Evolutionary conservation across 2,797 vertebrate genomes (phyloP).

Genomic region (Hephaestus fuliginosus): DNA sequence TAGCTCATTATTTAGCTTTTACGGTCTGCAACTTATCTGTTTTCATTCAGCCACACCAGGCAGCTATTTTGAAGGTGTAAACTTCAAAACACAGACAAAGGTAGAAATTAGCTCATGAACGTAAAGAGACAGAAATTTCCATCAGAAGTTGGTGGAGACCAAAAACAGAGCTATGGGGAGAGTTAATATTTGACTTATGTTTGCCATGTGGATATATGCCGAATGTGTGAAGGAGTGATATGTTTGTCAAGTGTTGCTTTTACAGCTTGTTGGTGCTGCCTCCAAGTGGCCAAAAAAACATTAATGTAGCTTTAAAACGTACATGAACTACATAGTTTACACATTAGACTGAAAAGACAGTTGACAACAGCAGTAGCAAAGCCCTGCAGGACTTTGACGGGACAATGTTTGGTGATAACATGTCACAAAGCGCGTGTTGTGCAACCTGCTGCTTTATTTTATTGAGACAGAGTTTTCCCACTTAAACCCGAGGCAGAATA

Average conservation of each 20-base stretch:
- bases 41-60: not conserved
- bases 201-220: not conserved
- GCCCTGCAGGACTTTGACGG: not conserved
- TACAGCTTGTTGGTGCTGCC: not conserved
- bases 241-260: not conserved
- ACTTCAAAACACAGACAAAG: not conserved
- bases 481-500: not conserved
- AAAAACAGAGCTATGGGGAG: not conserved
- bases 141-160: not conserved
- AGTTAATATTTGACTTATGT: not conserved
- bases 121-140: not conserved
- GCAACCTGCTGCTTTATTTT: slow-evolving; percentile 26
- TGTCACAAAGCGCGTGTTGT: slow-evolving; percentile 1
- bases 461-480: slow-evolving; percentile 6
- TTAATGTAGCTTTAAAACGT: not conserved
- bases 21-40: not conserved
- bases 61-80: not conserved
- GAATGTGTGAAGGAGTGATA: not conserved
- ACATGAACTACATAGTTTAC: not conserved
- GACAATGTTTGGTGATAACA: not conserved
- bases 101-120: not conserved
- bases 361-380: not conserved
- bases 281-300: not conserved
- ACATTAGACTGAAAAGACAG: not conserved
- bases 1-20: not conserved